Evolutionary conservation across 2,797 vertebrate genomes (phyloP).

Genomic region (Spinus olivaceus): DNA sequence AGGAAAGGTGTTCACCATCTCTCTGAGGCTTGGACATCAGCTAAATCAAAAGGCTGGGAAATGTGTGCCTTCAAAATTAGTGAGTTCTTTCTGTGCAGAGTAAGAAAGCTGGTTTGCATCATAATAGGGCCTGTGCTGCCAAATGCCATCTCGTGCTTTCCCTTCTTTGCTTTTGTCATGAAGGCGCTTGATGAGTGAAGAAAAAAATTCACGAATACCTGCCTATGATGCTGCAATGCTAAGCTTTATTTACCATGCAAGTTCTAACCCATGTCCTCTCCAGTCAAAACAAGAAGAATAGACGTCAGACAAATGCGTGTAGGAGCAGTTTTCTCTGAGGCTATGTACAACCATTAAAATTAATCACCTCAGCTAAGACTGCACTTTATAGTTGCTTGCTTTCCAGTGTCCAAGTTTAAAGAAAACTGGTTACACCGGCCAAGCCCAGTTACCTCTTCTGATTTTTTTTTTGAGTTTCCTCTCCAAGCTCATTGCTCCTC

Average conservation of each 20-base stretch:
- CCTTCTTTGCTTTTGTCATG: not conserved
- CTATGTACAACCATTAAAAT: slow-evolving; percentile 22
- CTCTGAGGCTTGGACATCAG: not conserved
- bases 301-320: not conserved
- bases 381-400: not conserved
- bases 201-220: not conserved
- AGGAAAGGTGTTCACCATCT: not conserved
- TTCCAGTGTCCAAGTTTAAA: slow-evolving; percentile 10
- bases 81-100: not conserved
- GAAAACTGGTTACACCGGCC: not conserved
- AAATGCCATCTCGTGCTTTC: not conserved
- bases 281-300: slow-evolving; percentile 49
- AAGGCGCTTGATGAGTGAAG: not conserved
- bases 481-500: not conserved
- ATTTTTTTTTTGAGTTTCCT: not conserved
- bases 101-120: not conserved
- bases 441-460: not conserved
- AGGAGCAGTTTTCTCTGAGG: slow-evolving; percentile 45
- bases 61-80: not conserved
- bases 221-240: not conserved
- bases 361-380: slow-evolving; percentile 19
- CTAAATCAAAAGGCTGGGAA: not conserved
- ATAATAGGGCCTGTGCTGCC: not conserved
- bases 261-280: slow-evolving; percentile 31
- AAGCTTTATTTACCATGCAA: not conserved